Evolutionary conservation across 2,113 vertebrate species (phyloP), one percentile per base, ranked within the genome.

Genomic region (Erythrolamprus reginae): DNA sequence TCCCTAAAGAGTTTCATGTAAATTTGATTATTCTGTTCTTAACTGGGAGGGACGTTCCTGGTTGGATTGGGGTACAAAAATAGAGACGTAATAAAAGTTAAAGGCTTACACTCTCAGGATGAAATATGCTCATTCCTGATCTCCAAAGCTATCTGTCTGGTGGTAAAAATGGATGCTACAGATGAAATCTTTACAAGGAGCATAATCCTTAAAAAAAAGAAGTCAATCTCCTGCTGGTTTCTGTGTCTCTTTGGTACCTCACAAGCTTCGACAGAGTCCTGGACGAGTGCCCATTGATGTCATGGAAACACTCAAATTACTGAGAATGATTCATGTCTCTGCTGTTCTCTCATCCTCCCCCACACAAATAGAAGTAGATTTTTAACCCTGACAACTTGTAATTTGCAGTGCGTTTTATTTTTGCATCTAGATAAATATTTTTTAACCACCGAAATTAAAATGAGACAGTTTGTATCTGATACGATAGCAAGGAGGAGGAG

Each of bases 251-350:
- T 97, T 96, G 97, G 96, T 97, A 96, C 97, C 97, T 98, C 96
- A 90, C 96, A 97, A 97, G 95, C 97, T 98, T 98, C 98, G 97
- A 97, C 96, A 97, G 97, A 98, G 97, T 97, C 97, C 97, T 99
- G 98, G 98, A 98, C 97, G 89, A 94, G 97, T 98, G 98, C 98
- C 98, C 98, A 96, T 96, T 97, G 98, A 98, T 99, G 98, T 99
- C 98, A 99, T 99, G 98, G 99, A 98, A 99, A 99, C 99, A 98
- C 98, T 98, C 98, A 98, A 98, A 98, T 98, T 97, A 96, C 97
- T 97, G 97, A 97, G 98, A 99, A 98, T 98, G 98, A 99, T 99
- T 99, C 98, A 98, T 97, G 98, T 98, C 98, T 98, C 96, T 96
- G 97, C 97, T 94, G 97, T 96, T 96, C 96, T 96, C 96, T 96